Conservation (phyloP, 2,888 invertebrate species). For the Baronia brevicornis region DNA sequence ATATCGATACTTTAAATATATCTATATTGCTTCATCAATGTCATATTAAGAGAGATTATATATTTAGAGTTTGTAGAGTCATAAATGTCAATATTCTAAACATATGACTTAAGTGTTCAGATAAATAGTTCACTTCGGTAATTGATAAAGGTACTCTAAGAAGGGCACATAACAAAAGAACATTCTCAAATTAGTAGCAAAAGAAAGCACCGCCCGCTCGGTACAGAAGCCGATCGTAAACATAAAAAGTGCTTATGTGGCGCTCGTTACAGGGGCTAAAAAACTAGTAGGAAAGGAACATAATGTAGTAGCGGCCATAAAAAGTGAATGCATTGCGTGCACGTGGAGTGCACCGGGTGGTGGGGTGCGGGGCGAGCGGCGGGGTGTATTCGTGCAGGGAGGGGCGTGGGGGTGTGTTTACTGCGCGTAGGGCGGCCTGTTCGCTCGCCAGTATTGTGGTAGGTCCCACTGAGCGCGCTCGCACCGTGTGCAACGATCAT, state of each 20-base stretch:
- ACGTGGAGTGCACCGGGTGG: slow-evolving; percentile 59
- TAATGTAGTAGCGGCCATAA: slow-evolving; percentile 70
- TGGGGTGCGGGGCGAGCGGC: slow-evolving; percentile 24
- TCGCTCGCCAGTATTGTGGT: slow-evolving; percentile 77
- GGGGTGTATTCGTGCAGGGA: slow-evolving; percentile 26
- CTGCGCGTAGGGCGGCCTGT: slow-evolving; percentile 57
- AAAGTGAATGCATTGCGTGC: slow-evolving; percentile 72
- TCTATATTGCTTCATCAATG: no score
- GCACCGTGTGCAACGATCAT: slow-evolving; percentile 44
- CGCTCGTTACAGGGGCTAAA: slow-evolving; percentile 58
- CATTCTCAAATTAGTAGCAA: slow-evolving; percentile 53
- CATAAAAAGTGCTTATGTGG: slow-evolving; percentile 71
- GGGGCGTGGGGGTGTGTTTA: slow-evolving; percentile 69
- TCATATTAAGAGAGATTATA: no score
- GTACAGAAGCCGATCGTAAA: slow-evolving; percentile 60
- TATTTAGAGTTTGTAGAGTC: no score
- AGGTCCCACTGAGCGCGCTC: slow-evolving; percentile 72
- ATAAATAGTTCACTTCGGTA: no score
- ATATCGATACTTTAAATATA: no score
- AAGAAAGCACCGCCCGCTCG: slow-evolving; percentile 53
- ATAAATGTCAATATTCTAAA: no score
- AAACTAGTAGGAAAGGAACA: slow-evolving; percentile 65
- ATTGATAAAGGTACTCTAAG: slow-evolving; percentile 17
- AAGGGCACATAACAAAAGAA: slow-evolving; percentile 24
- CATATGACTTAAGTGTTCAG: no score